phyloP scores from a whole-genome alignment of 2,888 invertebrate genomes.

The Phoenoteleia sp. region DNA sequence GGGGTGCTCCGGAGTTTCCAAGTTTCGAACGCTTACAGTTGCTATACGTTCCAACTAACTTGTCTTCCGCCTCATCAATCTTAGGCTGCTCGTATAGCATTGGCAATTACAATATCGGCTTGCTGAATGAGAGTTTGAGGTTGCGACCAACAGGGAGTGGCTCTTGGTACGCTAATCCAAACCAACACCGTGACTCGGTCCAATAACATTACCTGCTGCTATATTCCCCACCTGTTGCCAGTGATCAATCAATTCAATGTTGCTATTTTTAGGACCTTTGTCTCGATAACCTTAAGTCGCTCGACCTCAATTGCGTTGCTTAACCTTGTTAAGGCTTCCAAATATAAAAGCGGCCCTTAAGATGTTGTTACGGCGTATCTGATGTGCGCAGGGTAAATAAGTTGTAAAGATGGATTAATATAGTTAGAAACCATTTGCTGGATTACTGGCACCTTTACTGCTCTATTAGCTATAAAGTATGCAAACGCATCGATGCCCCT shows the following conservation, averaged over 20 bases:
- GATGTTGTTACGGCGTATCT: too few relatives aligned
- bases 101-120: slow-evolving; percentile 86
- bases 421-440: not conserved
- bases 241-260: slow-evolving; percentile 83
- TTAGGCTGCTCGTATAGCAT: slow-evolving; percentile 84
- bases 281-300: slow-evolving; percentile 2
- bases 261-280: slow-evolving; percentile 47
- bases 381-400: not conserved
- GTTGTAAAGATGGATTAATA: not conserved
- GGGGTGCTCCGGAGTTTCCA: slow-evolving; percentile 72
- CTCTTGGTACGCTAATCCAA: slow-evolving; percentile 83
- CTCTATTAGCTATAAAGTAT: not conserved
- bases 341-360: not conserved
- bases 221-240: slow-evolving; percentile 85
- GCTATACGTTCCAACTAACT: slow-evolving; percentile 81
- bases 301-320: not conserved
- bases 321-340: not conserved
- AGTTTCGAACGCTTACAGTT: slow-evolving; percentile 81
- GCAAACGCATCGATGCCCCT: not conserved
- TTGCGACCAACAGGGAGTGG: slow-evolving; percentile 82
- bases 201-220: slow-evolving; percentile 81
- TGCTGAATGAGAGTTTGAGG: slow-evolving; percentile 84
- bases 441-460: not conserved
- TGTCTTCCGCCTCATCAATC: slow-evolving; percentile 85
- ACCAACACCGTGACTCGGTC: slow-evolving; percentile 67